Evolutionary conservation across 2,888 invertebrate species (phyloP).

Genomic region (Blera fallax): DNA sequence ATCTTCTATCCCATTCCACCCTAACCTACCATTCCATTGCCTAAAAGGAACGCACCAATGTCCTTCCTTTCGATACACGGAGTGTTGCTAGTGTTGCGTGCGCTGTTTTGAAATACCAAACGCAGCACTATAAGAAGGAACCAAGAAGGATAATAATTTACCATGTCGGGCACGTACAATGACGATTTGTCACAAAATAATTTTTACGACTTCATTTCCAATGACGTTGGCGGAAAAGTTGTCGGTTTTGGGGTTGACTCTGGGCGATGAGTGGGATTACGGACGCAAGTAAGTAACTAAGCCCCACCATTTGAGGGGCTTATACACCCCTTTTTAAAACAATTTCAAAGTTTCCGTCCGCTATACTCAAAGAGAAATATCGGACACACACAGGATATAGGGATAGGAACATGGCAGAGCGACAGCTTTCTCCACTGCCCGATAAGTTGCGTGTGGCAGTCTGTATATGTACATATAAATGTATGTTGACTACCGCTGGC

Average conservation of each 20-base stretch:
- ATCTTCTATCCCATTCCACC: not conserved
- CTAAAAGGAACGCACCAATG: slow-evolving; percentile 49
- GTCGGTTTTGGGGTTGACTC: slow-evolving; percentile 44
- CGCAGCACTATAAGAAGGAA: slow-evolving; percentile 28
- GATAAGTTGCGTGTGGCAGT: slow-evolving; percentile 53
- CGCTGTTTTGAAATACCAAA: slow-evolving; percentile 46
- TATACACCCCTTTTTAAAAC: slow-evolving; percentile 64
- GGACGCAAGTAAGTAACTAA: slow-evolving; percentile 30
- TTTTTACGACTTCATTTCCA: slow-evolving; percentile 81
- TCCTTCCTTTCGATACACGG: slow-evolving; percentile 55
- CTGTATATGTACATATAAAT: slow-evolving; percentile 9
- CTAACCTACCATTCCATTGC: not conserved
- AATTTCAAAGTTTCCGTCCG: slow-evolving; percentile 54
- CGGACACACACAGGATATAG: not conserved
- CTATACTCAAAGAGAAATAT: not conserved
- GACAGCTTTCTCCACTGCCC: slow-evolving; percentile 22
- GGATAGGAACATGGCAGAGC: slow-evolving; percentile 6
- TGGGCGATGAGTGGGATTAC: slow-evolving; percentile 11
- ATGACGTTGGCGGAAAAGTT: slow-evolving; percentile 51
- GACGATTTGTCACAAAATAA: slow-evolving; percentile 82
- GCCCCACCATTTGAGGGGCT: slow-evolving; percentile 29
- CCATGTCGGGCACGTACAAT: slow-evolving; percentile 80
- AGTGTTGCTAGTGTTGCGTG: slow-evolving; percentile 31
- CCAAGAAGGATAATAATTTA: slow-evolving; percentile 66
- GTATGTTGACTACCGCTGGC: slow-evolving; percentile 26